These are phyloP conservation scores for Scaptomyza pallida DNA, from an alignment of 1,140 invertebrate species.

Conservation along the genomic window DNA sequence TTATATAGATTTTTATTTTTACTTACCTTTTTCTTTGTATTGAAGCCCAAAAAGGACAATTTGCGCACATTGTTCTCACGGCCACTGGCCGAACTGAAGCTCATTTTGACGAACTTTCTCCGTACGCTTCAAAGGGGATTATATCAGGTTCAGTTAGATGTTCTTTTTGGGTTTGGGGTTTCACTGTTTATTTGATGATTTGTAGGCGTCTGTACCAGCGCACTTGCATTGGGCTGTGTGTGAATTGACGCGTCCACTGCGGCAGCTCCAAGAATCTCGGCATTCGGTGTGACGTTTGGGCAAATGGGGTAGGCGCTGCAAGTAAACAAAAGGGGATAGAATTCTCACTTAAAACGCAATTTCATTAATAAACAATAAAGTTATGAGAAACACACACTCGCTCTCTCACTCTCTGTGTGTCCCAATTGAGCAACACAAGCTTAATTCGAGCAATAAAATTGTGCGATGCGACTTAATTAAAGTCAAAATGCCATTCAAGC, in stretches of 20 bases:
- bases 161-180: not conserved
- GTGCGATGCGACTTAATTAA: constrained; percentile 74
- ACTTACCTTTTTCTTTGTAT: constrained; percentile 83
- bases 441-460: constrained; percentile 64
- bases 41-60: constrained; percentile 77
- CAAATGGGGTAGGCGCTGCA: constrained; percentile 16
- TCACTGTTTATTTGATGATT: constrained; percentile 65
- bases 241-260: constrained; percentile 62
- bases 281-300: constrained; percentile 64
- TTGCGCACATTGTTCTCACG: constrained; percentile 80
- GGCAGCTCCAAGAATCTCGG: constrained; percentile 71
- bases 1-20: not conserved
- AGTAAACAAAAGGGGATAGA: not conserved
- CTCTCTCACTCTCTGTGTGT: not conserved
- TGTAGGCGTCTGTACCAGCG: constrained; percentile 44
- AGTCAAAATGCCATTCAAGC: constrained; percentile 58
- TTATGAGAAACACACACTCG: too few relatives aligned
- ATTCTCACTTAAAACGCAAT: constrained; percentile 53
- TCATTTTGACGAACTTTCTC: constrained; percentile 59
- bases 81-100: constrained; percentile 75
- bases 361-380: constrained; percentile 66
- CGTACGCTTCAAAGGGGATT: not conserved
- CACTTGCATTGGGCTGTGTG: constrained; percentile 56
- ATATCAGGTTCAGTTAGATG: not conserved
- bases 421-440: constrained; percentile 49